Evolutionary conservation across 2,888 invertebrate genomes (phyloP).

Genomic region (Anticlea derivata): DNA sequence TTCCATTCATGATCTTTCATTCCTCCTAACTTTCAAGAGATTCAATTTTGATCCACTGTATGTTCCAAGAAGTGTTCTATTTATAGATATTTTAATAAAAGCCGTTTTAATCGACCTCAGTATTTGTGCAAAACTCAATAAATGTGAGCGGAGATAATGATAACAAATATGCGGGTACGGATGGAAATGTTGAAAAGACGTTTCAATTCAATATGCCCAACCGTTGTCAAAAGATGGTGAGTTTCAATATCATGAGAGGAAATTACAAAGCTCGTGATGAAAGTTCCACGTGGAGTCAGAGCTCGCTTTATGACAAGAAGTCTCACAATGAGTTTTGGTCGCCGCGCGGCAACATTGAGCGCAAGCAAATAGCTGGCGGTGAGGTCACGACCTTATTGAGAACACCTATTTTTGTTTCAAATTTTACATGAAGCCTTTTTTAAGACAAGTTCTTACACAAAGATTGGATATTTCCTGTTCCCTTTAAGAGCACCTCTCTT

Average conservation of each 20-base stretch:
- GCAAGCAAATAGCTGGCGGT: slow-evolving; percentile 72
- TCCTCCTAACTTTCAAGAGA: neutral
- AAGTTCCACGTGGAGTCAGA: slow-evolving; percentile 62
- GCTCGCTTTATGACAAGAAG: slow-evolving; percentile 67
- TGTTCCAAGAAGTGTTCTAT: slow-evolving; percentile 12
- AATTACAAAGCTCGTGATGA: slow-evolving; percentile 61
- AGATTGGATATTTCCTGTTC: slow-evolving; percentile 17
- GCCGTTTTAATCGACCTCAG: slow-evolving; percentile 30
- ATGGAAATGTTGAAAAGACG: slow-evolving; percentile 44
- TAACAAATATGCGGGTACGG: slow-evolving; percentile 17
- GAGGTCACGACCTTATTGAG: slow-evolving; percentile 74
- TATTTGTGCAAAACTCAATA: slow-evolving; percentile 39
- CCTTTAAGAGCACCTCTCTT: slow-evolving; percentile 7
- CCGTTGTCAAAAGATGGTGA: slow-evolving; percentile 52
- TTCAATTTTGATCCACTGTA: slow-evolving; percentile 7
- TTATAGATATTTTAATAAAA: slow-evolving; percentile 27
- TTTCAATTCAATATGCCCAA: slow-evolving; percentile 45
- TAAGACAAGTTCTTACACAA: neutral
- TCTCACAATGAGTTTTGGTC: slow-evolving; percentile 75
- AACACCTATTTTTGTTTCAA: slow-evolving; percentile 52
- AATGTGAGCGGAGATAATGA: slow-evolving; percentile 34
- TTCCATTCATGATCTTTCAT: slow-evolving; percentile 3
- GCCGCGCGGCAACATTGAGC: slow-evolving; percentile 62
- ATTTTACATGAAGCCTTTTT: slow-evolving; percentile 38
- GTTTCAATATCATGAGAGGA: slow-evolving; percentile 60